These are phyloP conservation scores for Menura novaehollandiae DNA, from an alignment of 2,113 vertebrate species.

Conservation along the genomic window DNA sequence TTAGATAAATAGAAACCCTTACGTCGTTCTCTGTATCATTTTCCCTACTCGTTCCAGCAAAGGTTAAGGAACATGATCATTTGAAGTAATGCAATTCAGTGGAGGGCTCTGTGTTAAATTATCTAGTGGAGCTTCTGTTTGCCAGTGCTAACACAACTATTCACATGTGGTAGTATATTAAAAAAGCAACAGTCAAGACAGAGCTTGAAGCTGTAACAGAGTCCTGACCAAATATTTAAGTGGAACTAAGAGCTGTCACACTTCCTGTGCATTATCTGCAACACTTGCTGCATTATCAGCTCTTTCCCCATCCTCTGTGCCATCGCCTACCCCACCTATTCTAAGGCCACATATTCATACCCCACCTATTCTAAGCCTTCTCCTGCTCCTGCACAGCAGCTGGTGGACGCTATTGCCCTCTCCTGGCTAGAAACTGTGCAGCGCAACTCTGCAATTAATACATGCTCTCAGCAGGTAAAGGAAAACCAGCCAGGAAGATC, in stretches of 20 bases:
- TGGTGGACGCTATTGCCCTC: slow-evolving; percentile 1
- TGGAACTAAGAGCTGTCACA: background rate
- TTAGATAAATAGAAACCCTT: background rate
- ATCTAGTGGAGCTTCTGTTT: background rate
- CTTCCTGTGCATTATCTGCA: background rate
- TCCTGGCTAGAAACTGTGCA: background rate
- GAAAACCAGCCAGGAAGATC: background rate
- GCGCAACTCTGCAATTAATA: background rate
- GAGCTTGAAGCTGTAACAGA: background rate
- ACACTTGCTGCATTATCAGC: background rate
- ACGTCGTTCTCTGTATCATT: background rate
- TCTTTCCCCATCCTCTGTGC: background rate
- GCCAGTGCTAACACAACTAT: background rate
- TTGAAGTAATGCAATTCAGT: background rate
- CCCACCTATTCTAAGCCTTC: background rate
- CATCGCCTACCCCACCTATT: background rate
- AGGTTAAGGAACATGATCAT: background rate
- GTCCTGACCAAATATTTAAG: background rate
- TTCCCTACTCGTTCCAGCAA: background rate
- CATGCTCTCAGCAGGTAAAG: background rate
- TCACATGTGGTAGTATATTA: background rate
- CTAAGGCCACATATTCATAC: too few species aligned
- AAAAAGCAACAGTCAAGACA: background rate
- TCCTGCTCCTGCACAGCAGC: background rate
- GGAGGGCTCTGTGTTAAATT: background rate